Evolutionary conservation across 2,888 invertebrate genomes (phyloP), one percentile per base, ranked within the genome.

Genomic region (Podabrus alpinus): DNA sequence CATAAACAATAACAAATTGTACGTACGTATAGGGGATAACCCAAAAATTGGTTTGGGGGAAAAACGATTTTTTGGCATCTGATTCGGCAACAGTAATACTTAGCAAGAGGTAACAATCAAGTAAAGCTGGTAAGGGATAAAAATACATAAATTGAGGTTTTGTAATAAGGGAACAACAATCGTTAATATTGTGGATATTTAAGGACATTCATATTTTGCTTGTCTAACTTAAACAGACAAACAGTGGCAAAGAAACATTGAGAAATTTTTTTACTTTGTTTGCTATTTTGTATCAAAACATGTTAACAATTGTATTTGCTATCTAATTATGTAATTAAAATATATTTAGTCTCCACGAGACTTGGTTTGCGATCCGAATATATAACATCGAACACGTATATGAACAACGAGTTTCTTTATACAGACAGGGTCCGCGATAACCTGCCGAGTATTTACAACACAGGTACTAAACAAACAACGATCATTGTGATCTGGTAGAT

Each of bases 211-310:
- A 75, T 62, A 70, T 72, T 68, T 67, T 59, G 73, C 67, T 59
- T 59, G 71, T 45, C 45, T 45, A 73, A 71, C 45, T 76, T 70
- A 16, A 71, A 59, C 25, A 76, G 72, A 76, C 76, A 76, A 69
- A 76, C 70, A 70, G 67, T 76, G 70, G 73, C 73, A 76, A 76
- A 73, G 73, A 76, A 76, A 81, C 79, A 81, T 79, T 80, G 79
- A 81, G 16, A 77, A 77, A 79, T 76, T 78, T 80, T 79, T 78
- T 78, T 75, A 78, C 76, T 80, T 80, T 78, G 74, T 75, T 80
- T 80, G 75, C 79, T 79, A 77, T 80, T 75, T 73, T 76, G 86
- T 87, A 87, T 86, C 86, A 87, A 87, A 87, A 87, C 86, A 86
- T 86, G 81, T 86, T 81, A 85, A 86, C 84, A 84, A 84, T 83